These are phyloP conservation scores for Papilio polytes DNA, from an alignment of 1,140 invertebrate species.

Conservation along the genomic window DNA sequence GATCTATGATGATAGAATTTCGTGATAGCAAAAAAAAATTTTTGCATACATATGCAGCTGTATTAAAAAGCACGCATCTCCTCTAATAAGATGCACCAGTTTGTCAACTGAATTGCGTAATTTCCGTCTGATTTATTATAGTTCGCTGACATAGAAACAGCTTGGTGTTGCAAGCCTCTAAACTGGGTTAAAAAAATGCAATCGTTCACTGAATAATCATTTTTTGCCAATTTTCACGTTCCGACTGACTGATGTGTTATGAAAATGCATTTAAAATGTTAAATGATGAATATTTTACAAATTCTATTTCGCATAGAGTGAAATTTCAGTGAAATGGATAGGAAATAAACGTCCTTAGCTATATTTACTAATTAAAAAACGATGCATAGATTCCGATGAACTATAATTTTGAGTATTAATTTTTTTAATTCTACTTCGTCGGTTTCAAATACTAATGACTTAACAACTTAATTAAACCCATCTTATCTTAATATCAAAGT, in stretches of 20 bases:
- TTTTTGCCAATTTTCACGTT: conserved; percentile 19
- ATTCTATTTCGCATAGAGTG: background rate
- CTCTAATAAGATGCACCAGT: conserved; percentile 6
- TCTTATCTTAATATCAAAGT: conserved; percentile 13
- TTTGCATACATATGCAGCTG: background rate
- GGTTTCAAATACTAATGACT: background rate
- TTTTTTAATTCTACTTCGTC: no score
- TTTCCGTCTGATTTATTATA: background rate
- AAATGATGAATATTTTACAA: background rate
- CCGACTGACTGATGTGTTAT: background rate
- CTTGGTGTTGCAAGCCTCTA: conserved; percentile 13
- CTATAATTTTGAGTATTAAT: no score
- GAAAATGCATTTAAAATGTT: background rate
- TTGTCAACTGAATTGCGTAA: conserved; percentile 3
- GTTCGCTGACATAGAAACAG: conserved; percentile 14
- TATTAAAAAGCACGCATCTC: background rate
- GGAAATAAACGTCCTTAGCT: background rate
- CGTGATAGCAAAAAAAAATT: background rate
- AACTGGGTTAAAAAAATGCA: conserved; percentile 37
- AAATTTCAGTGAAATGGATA: background rate
- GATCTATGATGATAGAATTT: background rate
- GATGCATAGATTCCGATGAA: no score
- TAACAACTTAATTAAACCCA: background rate
- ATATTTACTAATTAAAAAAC: background rate
- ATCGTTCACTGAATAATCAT: conserved; percentile 14